Evolutionary conservation across 2,797 vertebrate genomes (phyloP).

Genomic region (Pipistrellus pygmaeus): DNA sequence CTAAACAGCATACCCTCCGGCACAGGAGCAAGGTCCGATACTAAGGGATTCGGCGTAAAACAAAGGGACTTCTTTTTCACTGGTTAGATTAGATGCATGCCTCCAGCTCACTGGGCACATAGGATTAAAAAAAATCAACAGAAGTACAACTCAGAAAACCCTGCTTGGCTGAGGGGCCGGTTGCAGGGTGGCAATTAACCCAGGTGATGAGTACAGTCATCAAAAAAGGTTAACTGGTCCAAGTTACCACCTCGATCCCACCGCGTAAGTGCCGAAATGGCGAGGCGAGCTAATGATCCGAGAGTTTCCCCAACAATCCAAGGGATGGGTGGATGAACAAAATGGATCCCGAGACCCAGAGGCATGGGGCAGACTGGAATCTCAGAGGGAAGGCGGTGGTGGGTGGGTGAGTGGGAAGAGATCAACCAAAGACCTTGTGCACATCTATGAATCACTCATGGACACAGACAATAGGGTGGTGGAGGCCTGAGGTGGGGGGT

Average conservation of each 20-base stretch:
- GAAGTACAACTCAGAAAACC: slow-evolving; percentile 40
- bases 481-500: too few species aligned
- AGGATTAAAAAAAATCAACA: slow-evolving; percentile 59
- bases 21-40: slow-evolving; percentile 70
- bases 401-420: too few species aligned
- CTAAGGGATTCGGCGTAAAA: slow-evolving; percentile 32
- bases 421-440: too few species aligned
- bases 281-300: background rate
- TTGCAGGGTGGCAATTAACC: background rate
- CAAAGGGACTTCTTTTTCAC: slow-evolving; percentile 2
- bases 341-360: too few species aligned
- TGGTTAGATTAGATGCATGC: background rate
- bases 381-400: too few species aligned
- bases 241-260: background rate
- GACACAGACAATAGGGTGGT: too few species aligned
- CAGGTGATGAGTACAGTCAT: background rate
- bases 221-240: slow-evolving; percentile 10
- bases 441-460: too few species aligned
- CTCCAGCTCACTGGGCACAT: background rate
- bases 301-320: background rate
- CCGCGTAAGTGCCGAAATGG: background rate
- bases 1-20: slow-evolving; percentile 40
- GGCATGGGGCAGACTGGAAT: too few species aligned
- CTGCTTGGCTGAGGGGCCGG: background rate
- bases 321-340: background rate